Percentiles rank a stretch among this genome's conserved stretches.
phyloP scores from a whole-genome alignment of 1,140 invertebrate genomes.

The Drosophila cardini region DNA sequence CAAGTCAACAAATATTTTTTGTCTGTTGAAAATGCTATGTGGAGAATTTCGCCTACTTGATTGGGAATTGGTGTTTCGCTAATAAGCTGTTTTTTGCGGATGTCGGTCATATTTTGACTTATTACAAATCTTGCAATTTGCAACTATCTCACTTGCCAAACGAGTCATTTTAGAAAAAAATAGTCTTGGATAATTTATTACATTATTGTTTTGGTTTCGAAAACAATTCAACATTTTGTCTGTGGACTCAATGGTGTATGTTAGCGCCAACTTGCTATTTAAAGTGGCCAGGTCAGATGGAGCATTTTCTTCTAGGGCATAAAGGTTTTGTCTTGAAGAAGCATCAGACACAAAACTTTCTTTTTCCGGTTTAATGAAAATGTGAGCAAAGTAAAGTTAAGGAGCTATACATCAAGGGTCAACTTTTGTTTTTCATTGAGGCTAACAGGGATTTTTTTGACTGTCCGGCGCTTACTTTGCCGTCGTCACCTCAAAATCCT shows the following conservation, averaged over 20 bases:
- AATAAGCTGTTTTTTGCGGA: not conserved
- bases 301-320: not conserved
- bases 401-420: not conserved
- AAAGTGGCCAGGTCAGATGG: not conserved
- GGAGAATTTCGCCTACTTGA: not conserved
- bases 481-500: slow-evolving; percentile 1
- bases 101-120: not conserved
- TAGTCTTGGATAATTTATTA: slow-evolving; percentile 3
- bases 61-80: not conserved
- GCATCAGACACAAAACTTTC: slow-evolving; percentile 1
- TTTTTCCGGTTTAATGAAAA: not conserved
- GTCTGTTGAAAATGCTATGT: not conserved
- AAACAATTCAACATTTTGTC: not conserved
- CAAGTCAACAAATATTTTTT: not conserved
- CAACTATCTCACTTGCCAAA: not conserved
- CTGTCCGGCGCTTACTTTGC: not conserved
- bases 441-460: not conserved
- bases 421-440: not conserved
- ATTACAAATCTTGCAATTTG: not conserved
- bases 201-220: not conserved
- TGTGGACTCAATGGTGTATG: too few species aligned
- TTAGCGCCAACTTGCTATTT: not conserved
- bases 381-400: not conserved
- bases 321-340: not conserved
- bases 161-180: slow-evolving; percentile 3